phyloP scores from a whole-genome alignment of 2,888 invertebrate species.

The Ormyrus nitidulus region DNA sequence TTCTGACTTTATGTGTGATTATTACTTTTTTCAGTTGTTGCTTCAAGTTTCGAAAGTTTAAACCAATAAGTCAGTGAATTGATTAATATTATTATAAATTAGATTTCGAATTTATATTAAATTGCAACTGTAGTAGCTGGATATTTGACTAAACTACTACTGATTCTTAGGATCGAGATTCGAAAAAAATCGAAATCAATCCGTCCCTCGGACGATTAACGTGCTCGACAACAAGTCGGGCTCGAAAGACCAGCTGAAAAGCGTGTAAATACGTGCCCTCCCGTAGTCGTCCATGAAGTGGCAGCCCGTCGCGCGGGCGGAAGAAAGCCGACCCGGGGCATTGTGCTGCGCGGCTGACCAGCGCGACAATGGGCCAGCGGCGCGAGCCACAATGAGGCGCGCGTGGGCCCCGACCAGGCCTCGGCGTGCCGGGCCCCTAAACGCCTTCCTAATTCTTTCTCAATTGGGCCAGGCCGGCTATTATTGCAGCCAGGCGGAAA shows the following conservation, averaged over 20 bases:
- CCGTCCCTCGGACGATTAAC: too few species aligned
- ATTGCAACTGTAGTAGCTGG: too few species aligned
- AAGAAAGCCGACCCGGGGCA: not conserved
- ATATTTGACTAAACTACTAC: too few species aligned
- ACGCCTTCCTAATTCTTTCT: slow-evolving; percentile 48
- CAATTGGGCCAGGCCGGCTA: slow-evolving; percentile 35
- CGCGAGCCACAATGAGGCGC: slow-evolving; percentile 9
- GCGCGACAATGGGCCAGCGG: slow-evolving; percentile 3
- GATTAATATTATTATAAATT: too few species aligned
- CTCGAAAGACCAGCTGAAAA: too few species aligned
- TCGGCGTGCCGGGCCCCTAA: slow-evolving; percentile 3
- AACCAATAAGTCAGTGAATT: too few species aligned
- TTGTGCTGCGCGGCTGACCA: slow-evolving; percentile 7
- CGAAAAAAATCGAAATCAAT: too few species aligned
- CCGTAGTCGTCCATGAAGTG: not conserved
- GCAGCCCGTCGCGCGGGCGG: not conserved
- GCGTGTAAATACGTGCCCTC: not conserved
- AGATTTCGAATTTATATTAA: too few species aligned
- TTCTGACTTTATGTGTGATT: not conserved
- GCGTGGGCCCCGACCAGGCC: slow-evolving; percentile 2
- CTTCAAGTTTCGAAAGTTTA: not conserved
- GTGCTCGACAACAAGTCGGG: too few species aligned
- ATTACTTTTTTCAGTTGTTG: not conserved
- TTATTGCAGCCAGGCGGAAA: slow-evolving; percentile 8
- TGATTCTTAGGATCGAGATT: too few species aligned